A percentile compares a stretch with the other conserved stretches of the same genome.
Evolutionary conservation across 2,113 vertebrate genomes (phyloP).

Genomic region (Herpetotheres cachinnans): DNA sequence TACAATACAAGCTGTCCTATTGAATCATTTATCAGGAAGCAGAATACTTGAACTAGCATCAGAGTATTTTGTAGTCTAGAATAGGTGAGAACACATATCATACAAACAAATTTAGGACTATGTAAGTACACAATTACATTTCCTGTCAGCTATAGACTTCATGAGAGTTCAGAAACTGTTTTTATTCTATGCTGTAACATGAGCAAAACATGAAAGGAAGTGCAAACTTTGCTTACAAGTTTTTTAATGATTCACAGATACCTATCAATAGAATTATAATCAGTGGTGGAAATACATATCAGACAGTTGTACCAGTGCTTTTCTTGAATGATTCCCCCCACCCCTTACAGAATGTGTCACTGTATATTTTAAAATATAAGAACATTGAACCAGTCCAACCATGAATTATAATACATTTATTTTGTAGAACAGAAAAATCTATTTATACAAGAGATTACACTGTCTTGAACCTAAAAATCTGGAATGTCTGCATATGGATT

Average conservation of each 20-base stretch:
- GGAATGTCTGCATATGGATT: background rate
- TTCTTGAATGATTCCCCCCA: background rate
- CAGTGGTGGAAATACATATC: background rate
- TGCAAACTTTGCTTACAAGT: background rate
- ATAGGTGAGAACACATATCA: background rate
- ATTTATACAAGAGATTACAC: background rate
- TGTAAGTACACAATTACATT: background rate
- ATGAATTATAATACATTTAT: background rate
- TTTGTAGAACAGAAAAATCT: background rate
- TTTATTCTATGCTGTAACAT: background rate
- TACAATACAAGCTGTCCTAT: background rate
- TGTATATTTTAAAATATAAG: background rate
- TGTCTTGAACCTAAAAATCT: background rate
- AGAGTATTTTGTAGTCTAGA: background rate
- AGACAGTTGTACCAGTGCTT: background rate
- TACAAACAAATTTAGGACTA: background rate
- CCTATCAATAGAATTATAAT: background rate
- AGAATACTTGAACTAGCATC: background rate
- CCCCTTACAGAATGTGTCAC: fast-evolving
- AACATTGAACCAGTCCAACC: background rate
- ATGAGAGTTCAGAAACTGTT: background rate
- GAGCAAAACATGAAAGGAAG: background rate
- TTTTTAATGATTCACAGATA: background rate
- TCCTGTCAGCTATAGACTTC: background rate
- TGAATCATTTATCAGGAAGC: background rate